Conservation (phyloP, 2,797 vertebrate genomes). For the Myotis daubentonii region DNA sequence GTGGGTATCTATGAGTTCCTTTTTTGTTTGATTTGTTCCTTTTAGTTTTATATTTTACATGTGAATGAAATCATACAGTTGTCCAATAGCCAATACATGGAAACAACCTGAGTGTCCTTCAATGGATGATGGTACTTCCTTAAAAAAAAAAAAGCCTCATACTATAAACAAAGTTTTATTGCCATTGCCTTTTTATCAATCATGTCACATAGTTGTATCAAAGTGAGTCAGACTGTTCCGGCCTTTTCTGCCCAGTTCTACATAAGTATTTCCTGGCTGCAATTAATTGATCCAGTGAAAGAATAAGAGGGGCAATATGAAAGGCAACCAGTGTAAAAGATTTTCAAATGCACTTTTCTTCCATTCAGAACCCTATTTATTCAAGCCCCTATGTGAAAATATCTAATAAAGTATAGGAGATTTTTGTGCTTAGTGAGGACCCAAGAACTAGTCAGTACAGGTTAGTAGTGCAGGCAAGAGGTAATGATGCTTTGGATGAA, state of each 20-base stretch:
- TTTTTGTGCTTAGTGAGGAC: neutral
- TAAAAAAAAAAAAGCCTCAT: neutral
- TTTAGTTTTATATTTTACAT: neutral
- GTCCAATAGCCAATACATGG: neutral
- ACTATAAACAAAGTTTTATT: slow-evolving; percentile 5
- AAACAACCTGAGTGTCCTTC: neutral
- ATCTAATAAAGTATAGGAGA: neutral
- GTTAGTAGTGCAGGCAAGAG: neutral
- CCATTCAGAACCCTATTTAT: neutral
- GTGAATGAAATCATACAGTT: neutral
- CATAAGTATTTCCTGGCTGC: neutral
- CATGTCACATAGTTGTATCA: neutral
- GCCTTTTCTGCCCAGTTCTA: neutral
- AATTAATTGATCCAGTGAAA: slow-evolving; percentile 42
- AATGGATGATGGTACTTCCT: neutral
- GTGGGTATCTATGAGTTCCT: neutral
- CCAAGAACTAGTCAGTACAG: neutral
- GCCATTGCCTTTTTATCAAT: neutral
- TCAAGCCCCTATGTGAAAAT: neutral
- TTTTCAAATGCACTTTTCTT: neutral
- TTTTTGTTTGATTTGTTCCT: neutral
- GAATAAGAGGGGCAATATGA: neutral
- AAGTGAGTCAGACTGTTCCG: neutral
- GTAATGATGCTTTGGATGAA: neutral
- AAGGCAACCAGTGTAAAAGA: slow-evolving; percentile 2